Evolutionary conservation across 2,797 vertebrate species (phyloP).

Genomic region (Hafferia zeledoni): DNA sequence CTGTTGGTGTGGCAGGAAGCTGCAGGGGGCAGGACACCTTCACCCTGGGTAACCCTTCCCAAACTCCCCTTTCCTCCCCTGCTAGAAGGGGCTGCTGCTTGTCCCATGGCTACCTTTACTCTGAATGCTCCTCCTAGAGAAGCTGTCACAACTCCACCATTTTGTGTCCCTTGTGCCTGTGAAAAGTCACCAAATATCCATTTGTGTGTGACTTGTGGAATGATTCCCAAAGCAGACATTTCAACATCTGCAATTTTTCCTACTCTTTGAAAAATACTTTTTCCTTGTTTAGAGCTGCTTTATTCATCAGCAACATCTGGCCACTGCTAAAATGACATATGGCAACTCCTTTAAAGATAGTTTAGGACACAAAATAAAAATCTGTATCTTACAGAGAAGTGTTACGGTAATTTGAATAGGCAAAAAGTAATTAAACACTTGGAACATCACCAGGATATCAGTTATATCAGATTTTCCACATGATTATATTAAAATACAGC

Average conservation of each 20-base stretch:
- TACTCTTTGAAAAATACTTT: background rate
- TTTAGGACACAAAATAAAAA: background rate
- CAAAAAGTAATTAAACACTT: background rate
- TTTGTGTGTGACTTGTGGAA: background rate
- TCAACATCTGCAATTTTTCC: background rate
- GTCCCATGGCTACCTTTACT: background rate
- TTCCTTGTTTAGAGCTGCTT: background rate
- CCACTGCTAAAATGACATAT: background rate
- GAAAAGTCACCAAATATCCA: background rate
- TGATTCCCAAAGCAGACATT: background rate
- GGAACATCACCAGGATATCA: background rate
- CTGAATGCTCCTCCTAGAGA: background rate
- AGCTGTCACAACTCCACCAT: background rate
- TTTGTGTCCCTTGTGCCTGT: background rate
- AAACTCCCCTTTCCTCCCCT: background rate
- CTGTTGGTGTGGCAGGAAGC: background rate
- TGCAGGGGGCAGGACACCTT: background rate
- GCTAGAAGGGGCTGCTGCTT: background rate
- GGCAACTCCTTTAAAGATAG: background rate
- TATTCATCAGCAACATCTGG: background rate
- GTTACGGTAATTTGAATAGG: background rate
- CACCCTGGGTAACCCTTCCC: background rate
- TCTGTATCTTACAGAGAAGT: background rate
- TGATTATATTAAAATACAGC: background rate
- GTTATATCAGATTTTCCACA: background rate